phyloP scores from a whole-genome alignment of 2,113 vertebrate species.

The Scytalopus superciliaris region DNA sequence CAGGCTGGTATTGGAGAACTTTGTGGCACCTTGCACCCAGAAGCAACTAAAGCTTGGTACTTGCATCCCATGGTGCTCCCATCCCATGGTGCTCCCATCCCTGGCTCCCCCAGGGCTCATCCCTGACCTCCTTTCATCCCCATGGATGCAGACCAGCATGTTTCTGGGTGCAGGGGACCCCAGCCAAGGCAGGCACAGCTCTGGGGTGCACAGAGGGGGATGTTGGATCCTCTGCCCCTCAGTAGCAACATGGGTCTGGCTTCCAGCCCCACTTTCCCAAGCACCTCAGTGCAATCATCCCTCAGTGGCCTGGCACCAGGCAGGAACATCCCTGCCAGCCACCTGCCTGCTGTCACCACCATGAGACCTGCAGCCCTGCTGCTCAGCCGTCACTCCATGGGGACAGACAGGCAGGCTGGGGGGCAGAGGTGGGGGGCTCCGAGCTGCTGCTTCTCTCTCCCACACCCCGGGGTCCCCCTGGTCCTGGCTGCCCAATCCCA shows the following conservation, averaged over 20 bases:
- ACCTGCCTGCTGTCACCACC: neutral
- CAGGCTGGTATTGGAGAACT: neutral
- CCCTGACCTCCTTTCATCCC: neutral
- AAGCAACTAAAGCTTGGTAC: neutral
- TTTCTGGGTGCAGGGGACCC: neutral
- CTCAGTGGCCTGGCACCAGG: neutral
- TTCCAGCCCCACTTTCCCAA: neutral
- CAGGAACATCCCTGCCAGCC: neutral
- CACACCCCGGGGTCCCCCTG: neutral
- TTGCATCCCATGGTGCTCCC: too few species aligned
- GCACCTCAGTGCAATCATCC: neutral
- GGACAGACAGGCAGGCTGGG: neutral
- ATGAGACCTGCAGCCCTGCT: neutral
- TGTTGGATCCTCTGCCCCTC: neutral
- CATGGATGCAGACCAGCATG: rapidly evolving
- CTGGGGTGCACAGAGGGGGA: neutral
- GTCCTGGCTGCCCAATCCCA: neutral
- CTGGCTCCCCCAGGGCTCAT: neutral
- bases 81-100: too few species aligned
- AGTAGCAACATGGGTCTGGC: neutral
- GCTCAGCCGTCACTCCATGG: neutral
- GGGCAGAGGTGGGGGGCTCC: neutral
- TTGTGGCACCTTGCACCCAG: neutral
- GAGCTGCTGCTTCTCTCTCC: neutral
- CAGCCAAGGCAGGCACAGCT: neutral